A percentile compares a stretch with the other conserved stretches of the same genome.
Evolutionary conservation across 2,888 invertebrate genomes (phyloP).

Genomic region (Nycteola revayana): DNA sequence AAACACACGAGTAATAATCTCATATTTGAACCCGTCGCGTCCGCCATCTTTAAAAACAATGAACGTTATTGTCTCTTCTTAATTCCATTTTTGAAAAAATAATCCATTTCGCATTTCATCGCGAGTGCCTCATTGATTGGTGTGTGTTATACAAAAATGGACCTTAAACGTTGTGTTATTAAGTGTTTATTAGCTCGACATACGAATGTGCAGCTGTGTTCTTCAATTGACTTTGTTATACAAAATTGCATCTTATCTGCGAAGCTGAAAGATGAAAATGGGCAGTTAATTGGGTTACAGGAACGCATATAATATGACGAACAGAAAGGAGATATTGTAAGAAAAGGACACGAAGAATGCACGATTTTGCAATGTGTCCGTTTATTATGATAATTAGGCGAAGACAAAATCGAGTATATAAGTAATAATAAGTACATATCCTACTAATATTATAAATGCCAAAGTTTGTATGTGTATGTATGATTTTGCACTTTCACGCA

Average conservation of each 20-base stretch:
- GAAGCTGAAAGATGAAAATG: conserved; percentile 51
- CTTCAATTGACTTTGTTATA: conserved; percentile 47
- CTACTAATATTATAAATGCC: too few species aligned
- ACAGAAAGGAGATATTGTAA: conserved; percentile 45
- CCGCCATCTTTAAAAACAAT: conserved; percentile 81
- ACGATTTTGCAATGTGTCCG: conserved; percentile 64
- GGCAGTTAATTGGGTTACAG: conserved; percentile 64
- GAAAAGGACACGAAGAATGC: conserved; percentile 52
- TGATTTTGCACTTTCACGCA: conserved; percentile 14
- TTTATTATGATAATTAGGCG: conserved; percentile 70
- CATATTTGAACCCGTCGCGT: conserved; percentile 65
- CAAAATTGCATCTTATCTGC: conserved; percentile 57
- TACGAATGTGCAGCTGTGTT: conserved; percentile 58
- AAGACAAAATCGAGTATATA: conserved; percentile 50
- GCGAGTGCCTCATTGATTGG: conserved; percentile 68
- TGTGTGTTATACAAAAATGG: conserved; percentile 31
- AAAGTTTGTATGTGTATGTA: conserved; percentile 21
- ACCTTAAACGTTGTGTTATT: conserved; percentile 36
- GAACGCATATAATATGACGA: conserved; percentile 61
- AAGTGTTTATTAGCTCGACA: conserved; percentile 38
- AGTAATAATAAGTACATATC: conserved; percentile 25
- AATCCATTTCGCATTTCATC: conserved; percentile 80
- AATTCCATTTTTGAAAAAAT: conserved; percentile 82
- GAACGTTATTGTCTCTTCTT: conserved; percentile 81
- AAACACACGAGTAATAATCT: conserved; percentile 69